Evolutionary conservation across 2,113 vertebrate genomes (phyloP).

Genomic region (Leptodactylus fuscus): DNA sequence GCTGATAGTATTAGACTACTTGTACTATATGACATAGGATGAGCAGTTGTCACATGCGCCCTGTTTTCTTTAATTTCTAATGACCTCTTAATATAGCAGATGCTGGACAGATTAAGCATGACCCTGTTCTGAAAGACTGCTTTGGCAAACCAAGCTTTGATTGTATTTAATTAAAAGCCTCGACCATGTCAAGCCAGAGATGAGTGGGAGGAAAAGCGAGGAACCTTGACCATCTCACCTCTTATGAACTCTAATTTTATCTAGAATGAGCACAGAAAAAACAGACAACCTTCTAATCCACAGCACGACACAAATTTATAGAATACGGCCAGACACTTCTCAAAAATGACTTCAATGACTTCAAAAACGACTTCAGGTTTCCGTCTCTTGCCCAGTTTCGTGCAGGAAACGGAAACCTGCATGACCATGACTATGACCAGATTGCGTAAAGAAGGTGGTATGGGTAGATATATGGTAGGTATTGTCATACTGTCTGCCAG

Average conservation of each 20-base stretch:
- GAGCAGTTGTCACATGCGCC: constrained; percentile 39
- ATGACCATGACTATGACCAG: too few relatives aligned
- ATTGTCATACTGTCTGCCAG: too few relatives aligned
- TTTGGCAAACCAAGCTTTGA: constrained; percentile 41
- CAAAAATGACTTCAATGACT: too few relatives aligned
- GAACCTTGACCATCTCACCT: neutral
- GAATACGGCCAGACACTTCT: too few relatives aligned
- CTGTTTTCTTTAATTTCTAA: neutral
- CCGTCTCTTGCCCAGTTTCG: too few relatives aligned
- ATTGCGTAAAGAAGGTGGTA: too few relatives aligned
- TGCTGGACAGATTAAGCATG: neutral
- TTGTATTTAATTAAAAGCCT: constrained; percentile 52
- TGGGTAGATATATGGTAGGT: too few relatives aligned
- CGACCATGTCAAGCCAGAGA: constrained; percentile 4
- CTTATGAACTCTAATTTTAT: neutral
- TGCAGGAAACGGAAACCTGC: too few relatives aligned
- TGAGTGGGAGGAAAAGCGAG: neutral
- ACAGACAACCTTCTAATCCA: neutral
- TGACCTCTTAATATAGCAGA: constrained; percentile 33
- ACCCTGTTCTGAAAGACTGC: constrained; percentile 41
- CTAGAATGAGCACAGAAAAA: neutral
- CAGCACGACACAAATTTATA: neutral
- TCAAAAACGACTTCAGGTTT: too few relatives aligned
- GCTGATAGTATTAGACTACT: neutral
- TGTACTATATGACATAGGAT: neutral